Percentiles rank a stretch among this genome's conserved stretches.
Conservation (phyloP, 2,797 vertebrate genomes). For the Netta rufina region DNA sequence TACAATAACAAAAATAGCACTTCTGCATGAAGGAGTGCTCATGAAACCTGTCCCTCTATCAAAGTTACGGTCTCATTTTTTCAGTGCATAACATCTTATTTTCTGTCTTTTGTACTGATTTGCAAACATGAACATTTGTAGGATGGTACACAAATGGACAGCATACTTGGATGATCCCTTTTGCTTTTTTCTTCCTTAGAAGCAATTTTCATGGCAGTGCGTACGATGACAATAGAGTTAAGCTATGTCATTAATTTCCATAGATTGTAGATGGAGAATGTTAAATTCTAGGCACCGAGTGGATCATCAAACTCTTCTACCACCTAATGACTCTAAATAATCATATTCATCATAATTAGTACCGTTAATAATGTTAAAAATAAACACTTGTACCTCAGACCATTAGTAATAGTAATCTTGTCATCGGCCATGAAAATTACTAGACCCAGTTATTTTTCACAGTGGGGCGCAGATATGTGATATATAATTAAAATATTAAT, state of each 20-base stretch:
- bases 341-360: conserved; percentile 72
- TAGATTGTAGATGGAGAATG: conserved; percentile 58
- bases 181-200: conserved; percentile 37
- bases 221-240: conserved; percentile 11
- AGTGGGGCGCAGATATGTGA: conserved; percentile 67
- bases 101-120: background rate
- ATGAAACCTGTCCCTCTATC: background rate
- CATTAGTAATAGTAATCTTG: conserved; percentile 76
- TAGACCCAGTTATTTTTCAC: conserved; percentile 73
- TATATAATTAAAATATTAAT: conserved; percentile 82
- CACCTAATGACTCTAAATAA: conserved; percentile 74
- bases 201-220: conserved; percentile 57
- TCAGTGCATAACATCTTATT: background rate
- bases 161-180: conserved; percentile 19
- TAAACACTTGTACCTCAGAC: conserved; percentile 73
- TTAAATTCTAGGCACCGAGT: conserved; percentile 70
- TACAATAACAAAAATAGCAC: background rate
- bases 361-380: conserved; percentile 76
- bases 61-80: conserved; percentile 6
- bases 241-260: conserved; percentile 57
- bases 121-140: background rate
- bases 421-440: conserved; percentile 73
- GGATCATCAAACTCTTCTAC: conserved; percentile 62
- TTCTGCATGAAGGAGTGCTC: background rate
- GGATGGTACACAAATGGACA: conserved; percentile 41